Base-by-base conservation (phyloP, 2,888 invertebrate genomes). In the Conchocele bisecta region DNA sequence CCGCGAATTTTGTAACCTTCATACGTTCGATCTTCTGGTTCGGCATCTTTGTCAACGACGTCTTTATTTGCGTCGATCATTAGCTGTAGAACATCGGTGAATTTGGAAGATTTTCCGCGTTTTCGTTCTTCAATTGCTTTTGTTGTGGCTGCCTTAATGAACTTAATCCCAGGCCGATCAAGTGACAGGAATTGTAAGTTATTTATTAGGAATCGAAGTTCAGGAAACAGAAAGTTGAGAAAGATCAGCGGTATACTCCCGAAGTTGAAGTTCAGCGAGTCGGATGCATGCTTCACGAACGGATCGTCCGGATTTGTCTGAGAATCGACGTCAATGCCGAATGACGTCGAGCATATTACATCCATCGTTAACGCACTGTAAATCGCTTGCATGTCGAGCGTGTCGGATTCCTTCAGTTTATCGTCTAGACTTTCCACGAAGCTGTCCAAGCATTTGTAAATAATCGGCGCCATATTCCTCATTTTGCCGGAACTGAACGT, bases 311-410 rank as follows among this genome's bases (percentile, higher is more conserved):
- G 54, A 44, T 83, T 57, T 22, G 50, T 51, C 15, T 79, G 72
- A 1, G 79, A 72, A 29, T 79, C 54, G 11, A 79, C 58, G 31
- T 81, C 73, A 9, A 81, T 60, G 11, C 82, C 82, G 64, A 84
- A 84, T 24, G 80, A 79, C 3, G 80, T 78, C 41, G 68, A 53
- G 26, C 77, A 75, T 35, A 84, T 82, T 0, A 80, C 79, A 50
- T 81, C 82, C 68, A 83, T 66, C 0, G 83, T 80, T 24, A 77
- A 69, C 6, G 78, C 73, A 11, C 74, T 74, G 37, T 80, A 71
- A 6, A 67, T 3, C 15, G 41, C 28, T 29, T 67, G 37, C 9
- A 68, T 35, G 13, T 65, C 60, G 13, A 46, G 22, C 1, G 26
- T 33, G 15, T 44, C 39, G 7, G 15, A 17, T 13, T 31, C 29